Base-by-base conservation (phyloP, 2,113 vertebrate species). In the Gymnocephalus cernua region DNA sequence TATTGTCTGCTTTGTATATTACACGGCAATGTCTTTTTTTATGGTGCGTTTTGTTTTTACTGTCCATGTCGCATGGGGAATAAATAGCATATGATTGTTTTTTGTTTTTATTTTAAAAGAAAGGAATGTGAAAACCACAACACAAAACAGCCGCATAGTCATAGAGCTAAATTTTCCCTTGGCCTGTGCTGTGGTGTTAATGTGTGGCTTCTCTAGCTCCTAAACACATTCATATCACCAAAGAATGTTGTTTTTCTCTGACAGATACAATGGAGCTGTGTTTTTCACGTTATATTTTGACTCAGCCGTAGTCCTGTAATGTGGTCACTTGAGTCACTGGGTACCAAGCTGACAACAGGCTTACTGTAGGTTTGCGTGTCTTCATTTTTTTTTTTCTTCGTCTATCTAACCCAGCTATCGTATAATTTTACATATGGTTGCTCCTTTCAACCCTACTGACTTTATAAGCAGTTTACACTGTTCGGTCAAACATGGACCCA, bases 221-320 rank as follows among this genome's bases (percentile, higher is more conserved):
- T 88, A 82, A 90, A 92, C 86, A 88, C 90, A 86, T 87, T 91
- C 73, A 84, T 86, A 88, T 92, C 85, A 50, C 75, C 75, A 69
- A 90, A 91, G 89, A 91, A 91, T 93, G 86, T 91, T 93, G 91
- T 94, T 92, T 91, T 91, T 86, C 83, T 73, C 80, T 11, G 15
- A 79, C 74, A 65, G 78, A 90, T 87, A 88, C 89, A 91, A 89
- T 80, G 66, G 74, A 80, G 77, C 75, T 86, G 74, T 91, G 86
- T 92, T 90, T 91, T 90, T 77, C 68, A 73, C 25, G 27, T 74
- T 76, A 45, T 89, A 77, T 88, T 91, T 81, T 76, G 83, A 91
- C 80, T 83, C 75, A 12, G 76, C 50, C 15, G 1, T 44, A 18
- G 44, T 70, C 56, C 65, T 91, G 82, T 88, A 68, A 86, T 92